Evolutionary conservation across 2,797 vertebrate species (phyloP).

Genomic region (Chaetophractus vellerosus): DNA sequence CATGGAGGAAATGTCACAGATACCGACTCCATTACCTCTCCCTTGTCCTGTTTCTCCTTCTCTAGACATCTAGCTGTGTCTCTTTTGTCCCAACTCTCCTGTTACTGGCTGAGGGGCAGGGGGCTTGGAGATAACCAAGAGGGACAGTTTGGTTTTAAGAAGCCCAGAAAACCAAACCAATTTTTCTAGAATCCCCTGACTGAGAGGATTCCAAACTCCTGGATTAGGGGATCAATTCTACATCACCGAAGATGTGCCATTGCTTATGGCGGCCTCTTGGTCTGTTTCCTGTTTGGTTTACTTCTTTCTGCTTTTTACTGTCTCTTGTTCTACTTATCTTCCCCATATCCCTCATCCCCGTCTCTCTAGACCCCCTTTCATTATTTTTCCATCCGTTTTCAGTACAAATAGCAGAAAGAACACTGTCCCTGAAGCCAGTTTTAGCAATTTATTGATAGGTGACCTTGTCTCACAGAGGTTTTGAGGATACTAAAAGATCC

Average conservation of each 20-base stretch:
- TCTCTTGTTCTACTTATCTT: neutral
- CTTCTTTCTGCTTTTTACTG: neutral
- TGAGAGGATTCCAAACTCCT: neutral
- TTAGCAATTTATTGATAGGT: constrained; percentile 22
- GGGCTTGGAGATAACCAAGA: neutral
- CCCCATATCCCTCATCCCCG: neutral
- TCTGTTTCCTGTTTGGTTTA: neutral
- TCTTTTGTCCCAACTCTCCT: neutral
- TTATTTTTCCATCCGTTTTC: neutral
- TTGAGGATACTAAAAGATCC: neutral
- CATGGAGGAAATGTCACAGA: neutral
- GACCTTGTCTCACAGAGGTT: neutral
- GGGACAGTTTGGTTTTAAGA: neutral
- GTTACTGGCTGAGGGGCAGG: neutral
- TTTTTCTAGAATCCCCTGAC: neutral
- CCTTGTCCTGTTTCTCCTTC: neutral
- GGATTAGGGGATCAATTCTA: no score
- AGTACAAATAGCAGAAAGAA: neutral
- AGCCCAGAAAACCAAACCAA: neutral
- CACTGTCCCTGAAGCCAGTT: neutral
- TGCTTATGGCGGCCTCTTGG: neutral
- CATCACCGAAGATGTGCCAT: neutral
- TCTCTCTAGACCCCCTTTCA: neutral
- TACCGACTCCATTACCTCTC: neutral
- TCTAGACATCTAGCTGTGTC: neutral